A percentile compares a stretch with the other conserved stretches of the same genome.
Conservation (phyloP, 2,113 vertebrate genomes). For the Tragelaphus strepsiceros region DNA sequence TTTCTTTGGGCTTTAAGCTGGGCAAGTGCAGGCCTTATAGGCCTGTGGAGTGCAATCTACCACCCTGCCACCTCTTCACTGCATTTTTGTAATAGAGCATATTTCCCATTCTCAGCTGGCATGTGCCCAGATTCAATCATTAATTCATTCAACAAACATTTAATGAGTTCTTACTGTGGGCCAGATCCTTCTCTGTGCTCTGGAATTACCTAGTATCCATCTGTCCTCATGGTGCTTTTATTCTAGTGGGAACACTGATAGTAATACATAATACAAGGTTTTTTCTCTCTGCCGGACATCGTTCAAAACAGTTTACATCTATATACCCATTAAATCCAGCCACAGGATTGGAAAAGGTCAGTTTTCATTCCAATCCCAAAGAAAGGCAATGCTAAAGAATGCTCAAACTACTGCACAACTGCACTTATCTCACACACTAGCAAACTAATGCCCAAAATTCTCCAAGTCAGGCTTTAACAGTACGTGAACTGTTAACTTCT, state of each 20-base stretch:
- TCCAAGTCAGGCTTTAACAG: neutral
- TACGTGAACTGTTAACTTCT: neutral
- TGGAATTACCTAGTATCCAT: neutral
- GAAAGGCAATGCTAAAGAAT: neutral
- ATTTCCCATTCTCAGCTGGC: neutral
- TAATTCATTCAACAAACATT: neutral
- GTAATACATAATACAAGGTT: neutral
- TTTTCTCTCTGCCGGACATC: neutral
- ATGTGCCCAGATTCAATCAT: neutral
- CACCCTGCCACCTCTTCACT: neutral
- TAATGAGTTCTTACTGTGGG: neutral
- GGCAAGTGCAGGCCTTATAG: neutral
- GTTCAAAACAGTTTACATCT: neutral
- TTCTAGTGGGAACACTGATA: neutral
- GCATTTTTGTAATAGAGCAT: neutral
- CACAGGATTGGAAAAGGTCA: neutral
- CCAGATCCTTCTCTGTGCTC: neutral
- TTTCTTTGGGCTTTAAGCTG: neutral
- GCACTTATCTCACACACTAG: neutral
- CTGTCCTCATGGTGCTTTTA: neutral
- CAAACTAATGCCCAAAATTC: neutral
- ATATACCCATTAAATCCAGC: neutral
- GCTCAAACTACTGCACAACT: neutral
- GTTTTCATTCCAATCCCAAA: neutral
- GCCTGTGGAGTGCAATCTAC: neutral